Evolutionary conservation across 2,113 vertebrate genomes (phyloP), one percentile per base, ranked within the genome.

Genomic region (Dicentrarchus labrax): DNA sequence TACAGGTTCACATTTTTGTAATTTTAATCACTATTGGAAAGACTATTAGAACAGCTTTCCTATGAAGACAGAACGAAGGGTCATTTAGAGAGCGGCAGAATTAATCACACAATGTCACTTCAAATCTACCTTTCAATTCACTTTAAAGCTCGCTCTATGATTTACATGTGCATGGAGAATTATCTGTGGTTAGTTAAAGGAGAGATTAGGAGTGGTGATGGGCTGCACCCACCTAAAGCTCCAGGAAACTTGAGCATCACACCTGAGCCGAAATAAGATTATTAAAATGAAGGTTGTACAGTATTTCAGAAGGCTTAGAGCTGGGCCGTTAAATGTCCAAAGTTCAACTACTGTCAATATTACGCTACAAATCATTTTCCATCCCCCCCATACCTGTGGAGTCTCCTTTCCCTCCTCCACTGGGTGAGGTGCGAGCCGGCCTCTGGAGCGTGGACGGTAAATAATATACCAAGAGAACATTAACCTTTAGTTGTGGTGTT

Each of bases 401-500:
- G 61, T 45, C 53, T 61, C 66, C 56, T 36, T 5, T 6, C 54
- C 82, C 72, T 76, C 82, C 79, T 83, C 72, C 69, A 10, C 74
- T 8, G 45, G 61, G 71, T 70, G 65, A 11, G 50, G 48, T 38
- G 48, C 9, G 59, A 77, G 67, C 19, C 59, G 60, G 86, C 79
- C 88, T 89, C 82, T 64, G 79, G 70, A 91, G 82, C 70, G 83
- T 67, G 80, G 87, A 92, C 86, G 73, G 88, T 92, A 94, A 94
- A 94, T 93, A 88, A 94, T 93, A 93, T 71, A 92, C 83, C 86
- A 73, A 91, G 85, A 90, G 89, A 89, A 93, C 93, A 92, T 95
- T 95, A 95, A 96, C 95, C 94, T 95, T 95, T 94, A 93, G 85
- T 89, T 90, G 89, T 88, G 89, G 87, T 90, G 88, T 92, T 93